Percentiles rank a stretch among this genome's conserved stretches.
These are phyloP conservation scores for Meganola albula DNA, from an alignment of 2,888 invertebrate species.

Conservation along the genomic window DNA sequence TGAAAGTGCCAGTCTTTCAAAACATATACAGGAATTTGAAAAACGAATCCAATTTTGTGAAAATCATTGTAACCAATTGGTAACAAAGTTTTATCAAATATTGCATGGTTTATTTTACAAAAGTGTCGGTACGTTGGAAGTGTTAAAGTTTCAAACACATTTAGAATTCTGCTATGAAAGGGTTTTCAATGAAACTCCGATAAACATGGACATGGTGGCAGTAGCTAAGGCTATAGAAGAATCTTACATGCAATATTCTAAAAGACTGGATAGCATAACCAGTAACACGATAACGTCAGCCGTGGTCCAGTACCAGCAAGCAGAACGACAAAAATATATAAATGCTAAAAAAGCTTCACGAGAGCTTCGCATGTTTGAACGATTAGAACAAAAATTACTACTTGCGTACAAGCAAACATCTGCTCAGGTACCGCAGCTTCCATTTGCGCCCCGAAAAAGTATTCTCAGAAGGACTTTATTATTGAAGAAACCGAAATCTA, in stretches of 20 bases:
- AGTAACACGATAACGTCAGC: conserved; percentile 69
- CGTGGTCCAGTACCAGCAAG: conserved; percentile 68
- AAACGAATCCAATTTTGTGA: conserved; percentile 59
- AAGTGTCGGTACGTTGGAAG: conserved; percentile 72
- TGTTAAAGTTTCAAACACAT: conserved; percentile 76
- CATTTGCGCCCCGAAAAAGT: conserved; percentile 9
- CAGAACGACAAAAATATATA: conserved; percentile 67
- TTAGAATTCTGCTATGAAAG: conserved; percentile 81
- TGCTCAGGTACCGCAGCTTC: conserved; percentile 45
- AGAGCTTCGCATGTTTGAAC: conserved; percentile 73
- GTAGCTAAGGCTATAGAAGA: conserved; percentile 79
- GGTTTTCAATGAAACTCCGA: conserved; percentile 76
- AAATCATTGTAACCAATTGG: conserved; percentile 65
- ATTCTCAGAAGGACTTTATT: conserved; percentile 4
- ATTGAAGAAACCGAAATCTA: conserved; percentile 17
- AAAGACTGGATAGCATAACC: conserved; percentile 76
- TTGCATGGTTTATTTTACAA: conserved; percentile 77
- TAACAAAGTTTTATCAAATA: conserved; percentile 73
- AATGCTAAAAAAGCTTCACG: conserved; percentile 75
- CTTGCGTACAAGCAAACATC: too few relatives aligned
- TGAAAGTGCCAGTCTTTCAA: conserved; percentile 40
- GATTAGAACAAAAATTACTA: conserved; percentile 61
- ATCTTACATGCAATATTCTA: conserved; percentile 68
- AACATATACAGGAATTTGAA: conserved; percentile 46
- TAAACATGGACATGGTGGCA: conserved; percentile 69